phyloP scores from a whole-genome alignment of 2,888 invertebrate species.

The Chalcis sispes region DNA sequence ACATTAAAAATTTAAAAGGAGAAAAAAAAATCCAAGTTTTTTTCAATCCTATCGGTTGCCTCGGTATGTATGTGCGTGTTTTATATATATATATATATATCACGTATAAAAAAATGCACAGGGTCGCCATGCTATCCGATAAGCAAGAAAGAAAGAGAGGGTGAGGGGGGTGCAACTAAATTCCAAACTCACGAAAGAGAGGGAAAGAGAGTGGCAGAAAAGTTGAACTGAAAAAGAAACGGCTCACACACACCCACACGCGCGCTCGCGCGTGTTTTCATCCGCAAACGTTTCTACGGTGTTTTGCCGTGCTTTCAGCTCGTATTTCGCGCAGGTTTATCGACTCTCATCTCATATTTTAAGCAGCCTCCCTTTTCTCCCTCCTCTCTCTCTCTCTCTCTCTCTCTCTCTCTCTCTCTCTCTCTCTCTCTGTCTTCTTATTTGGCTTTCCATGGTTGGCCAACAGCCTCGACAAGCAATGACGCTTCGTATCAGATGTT shows the following conservation, averaged over 20 bases:
- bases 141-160: too few species aligned
- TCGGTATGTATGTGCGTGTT: too few species aligned
- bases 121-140: too few species aligned
- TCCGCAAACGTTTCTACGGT: constrained; percentile 29
- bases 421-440: too few species aligned
- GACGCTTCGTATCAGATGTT: constrained; percentile 54
- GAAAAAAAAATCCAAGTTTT: too few species aligned
- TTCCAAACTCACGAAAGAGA: not conserved
- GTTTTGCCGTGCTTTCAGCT: constrained; percentile 23
- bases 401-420: too few species aligned
- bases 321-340: constrained; percentile 54
- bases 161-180: constrained; percentile 9
- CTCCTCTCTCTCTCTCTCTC: not conserved
- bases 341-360: constrained; percentile 56
- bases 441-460: too few species aligned
- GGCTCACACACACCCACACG: not conserved
- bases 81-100: too few species aligned
- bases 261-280: not conserved
- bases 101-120: too few species aligned
- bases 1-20: too few species aligned
- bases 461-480: constrained; percentile 46
- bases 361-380: constrained; percentile 30
- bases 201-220: not conserved
- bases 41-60: too few species aligned
- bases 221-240: constrained; percentile 8